Base-by-base conservation (phyloP, 64 coral and sea anemone species). In the Montipora capricornis region DNA sequence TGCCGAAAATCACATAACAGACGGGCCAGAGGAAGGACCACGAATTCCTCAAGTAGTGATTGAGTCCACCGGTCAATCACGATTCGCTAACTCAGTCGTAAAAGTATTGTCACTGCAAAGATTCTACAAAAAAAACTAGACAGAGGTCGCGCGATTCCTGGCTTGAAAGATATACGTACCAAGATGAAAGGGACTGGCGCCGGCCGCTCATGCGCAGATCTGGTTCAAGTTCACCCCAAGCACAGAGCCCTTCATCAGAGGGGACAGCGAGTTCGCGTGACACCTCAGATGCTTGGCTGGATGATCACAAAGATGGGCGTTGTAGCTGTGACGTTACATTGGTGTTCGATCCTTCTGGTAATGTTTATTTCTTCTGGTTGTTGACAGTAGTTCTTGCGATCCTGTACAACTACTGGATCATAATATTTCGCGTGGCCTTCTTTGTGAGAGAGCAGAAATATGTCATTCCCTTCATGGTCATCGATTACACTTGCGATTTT, bases 341-440 rank as follows among this genome's bases (percentile, higher is more conserved):
- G 16, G 84, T 91, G 5, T 79, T 96, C 24, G 98, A 99, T 14
- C 98, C 98, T 8, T 96, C 77, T 75, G 98, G 95, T 3, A 82
- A 92, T 20, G 67, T 82, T 49, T 96, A 99, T 69, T 94, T 99
- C 67, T 74, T 84, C 10, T 99, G 98, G 98, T 48, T 98, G 16
- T 49, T 94, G 12, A 90, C 84, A 19, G 95, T 99, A 6, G 94
- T 92, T 51, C 62, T 99, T 0, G 95, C 92, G 1, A 93, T 99
- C 8, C 44, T 96, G 46, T 99, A 99, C 95, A 99, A 96, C 44
- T 99, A 94, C 44, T 99, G 98, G 95, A 73, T 61, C 2, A 80
- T 96, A 6, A 92, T 96, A 29, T 87, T 96, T 3, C 87, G 87
- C n/a, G 66, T 94, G 46, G 95, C 88, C 16, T 99, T 92, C 53